phyloP scores from a whole-genome alignment of 2,113 vertebrate genomes.

The Ginglymostoma cirratum region DNA sequence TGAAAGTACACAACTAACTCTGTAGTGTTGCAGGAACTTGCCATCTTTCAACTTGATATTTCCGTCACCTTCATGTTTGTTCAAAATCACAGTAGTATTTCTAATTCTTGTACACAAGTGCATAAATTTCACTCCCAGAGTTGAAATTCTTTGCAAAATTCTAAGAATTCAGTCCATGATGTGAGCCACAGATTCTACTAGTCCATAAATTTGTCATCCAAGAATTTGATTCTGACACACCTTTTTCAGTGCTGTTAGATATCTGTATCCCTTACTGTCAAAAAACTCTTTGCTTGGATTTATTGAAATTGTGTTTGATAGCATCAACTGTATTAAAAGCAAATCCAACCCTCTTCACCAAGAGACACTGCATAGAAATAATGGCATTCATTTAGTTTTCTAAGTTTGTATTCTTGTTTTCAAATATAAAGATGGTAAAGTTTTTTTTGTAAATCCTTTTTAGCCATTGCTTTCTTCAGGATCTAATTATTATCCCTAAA shows the following conservation, averaged over 20 bases:
- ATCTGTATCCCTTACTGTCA: background rate
- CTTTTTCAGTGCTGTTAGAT: background rate
- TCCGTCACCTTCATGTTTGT: background rate
- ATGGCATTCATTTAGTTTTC: background rate
- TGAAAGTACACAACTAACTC: background rate
- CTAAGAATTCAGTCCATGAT: background rate
- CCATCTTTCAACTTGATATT: background rate
- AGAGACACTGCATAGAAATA: background rate
- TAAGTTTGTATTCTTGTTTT: slow-evolving; percentile 1
- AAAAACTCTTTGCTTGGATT: background rate
- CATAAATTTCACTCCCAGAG: background rate
- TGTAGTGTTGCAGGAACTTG: background rate
- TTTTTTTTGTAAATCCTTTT: background rate
- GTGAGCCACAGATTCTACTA: background rate
- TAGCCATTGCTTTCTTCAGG: background rate
- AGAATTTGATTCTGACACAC: background rate
- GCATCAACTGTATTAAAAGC: background rate
- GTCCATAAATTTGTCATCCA: background rate
- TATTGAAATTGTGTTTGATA: background rate
- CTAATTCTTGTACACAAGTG: background rate
- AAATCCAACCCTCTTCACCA: background rate
- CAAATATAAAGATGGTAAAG: background rate
- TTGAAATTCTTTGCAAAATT: background rate
- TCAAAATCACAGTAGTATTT: background rate
- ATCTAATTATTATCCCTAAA: background rate